Evolutionary conservation across 1,140 invertebrate species (phyloP).

Genomic region (Cydia splendana): DNA sequence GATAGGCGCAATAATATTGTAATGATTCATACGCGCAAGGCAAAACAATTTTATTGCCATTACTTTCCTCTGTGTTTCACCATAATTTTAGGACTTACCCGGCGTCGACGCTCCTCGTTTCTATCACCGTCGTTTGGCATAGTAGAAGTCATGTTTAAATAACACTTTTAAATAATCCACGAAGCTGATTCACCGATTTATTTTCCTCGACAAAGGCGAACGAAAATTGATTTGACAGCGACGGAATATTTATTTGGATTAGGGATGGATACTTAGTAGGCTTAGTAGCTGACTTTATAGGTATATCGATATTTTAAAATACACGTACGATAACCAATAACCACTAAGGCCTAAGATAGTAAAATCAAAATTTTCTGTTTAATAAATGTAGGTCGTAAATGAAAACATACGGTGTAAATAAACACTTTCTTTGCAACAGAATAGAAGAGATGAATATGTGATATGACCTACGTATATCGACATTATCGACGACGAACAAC

Average conservation of each 20-base stretch:
- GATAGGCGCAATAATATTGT: conserved; percentile 36
- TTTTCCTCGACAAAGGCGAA: conserved; percentile 11
- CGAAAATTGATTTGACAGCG: conserved; percentile 26
- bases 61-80: background rate
- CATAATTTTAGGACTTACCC: conserved; percentile 51
- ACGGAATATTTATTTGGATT: conserved; percentile 24
- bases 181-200: background rate
- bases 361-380: no score
- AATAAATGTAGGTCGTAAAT: no score
- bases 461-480: background rate
- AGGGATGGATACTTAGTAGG: no score
- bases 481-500: background rate
- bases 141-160: conserved; percentile 58
- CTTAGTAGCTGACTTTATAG: background rate
- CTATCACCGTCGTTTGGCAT: conserved; percentile 56
- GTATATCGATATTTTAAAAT: background rate
- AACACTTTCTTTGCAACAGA: no score
- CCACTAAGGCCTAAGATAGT: no score
- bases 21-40: conserved; percentile 43
- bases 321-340: no score
- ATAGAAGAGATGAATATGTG: background rate
- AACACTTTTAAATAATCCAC: conserved; percentile 9
- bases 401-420: no score
- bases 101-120: conserved; percentile 68
- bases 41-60: conserved; percentile 16